These are phyloP conservation scores for Heterochromis multidens DNA, from an alignment of 2,113 vertebrate species.

Conservation along the genomic window DNA sequence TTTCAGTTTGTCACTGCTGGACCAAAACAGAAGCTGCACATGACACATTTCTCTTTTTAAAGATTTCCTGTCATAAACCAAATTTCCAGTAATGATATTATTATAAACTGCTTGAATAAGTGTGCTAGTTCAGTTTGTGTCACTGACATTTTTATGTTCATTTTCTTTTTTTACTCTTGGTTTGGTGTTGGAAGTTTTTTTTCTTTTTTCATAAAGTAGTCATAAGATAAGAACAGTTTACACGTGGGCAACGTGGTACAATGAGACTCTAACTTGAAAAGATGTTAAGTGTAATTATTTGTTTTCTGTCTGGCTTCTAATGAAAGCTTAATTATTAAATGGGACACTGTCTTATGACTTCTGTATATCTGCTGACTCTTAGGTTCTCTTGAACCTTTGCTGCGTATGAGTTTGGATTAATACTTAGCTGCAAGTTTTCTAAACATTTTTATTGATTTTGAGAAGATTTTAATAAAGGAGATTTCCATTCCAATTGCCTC, in stretches of 20 bases:
- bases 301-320: background rate
- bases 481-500: background rate
- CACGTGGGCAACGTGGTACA: background rate
- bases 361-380: constrained; percentile 8
- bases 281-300: background rate
- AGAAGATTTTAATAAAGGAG: constrained; percentile 12
- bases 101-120: background rate
- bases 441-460: background rate
- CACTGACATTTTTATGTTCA: background rate
- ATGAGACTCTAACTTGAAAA: background rate
- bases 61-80: background rate
- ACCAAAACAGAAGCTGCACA: constrained; percentile 42
- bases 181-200: background rate
- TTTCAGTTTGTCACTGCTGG: background rate
- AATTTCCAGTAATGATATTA: background rate
- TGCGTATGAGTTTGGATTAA: background rate
- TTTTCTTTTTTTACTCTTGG: background rate
- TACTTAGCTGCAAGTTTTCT: background rate
- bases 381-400: background rate
- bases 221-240: background rate
- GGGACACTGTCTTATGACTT: background rate
- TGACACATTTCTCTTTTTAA: background rate
- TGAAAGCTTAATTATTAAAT: background rate
- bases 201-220: background rate
- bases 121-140: background rate